Percentiles rank a stretch among this genome's conserved stretches.
Evolutionary conservation across 1,140 invertebrate genomes (phyloP).

Genomic region (Paralvinella palmiformis): DNA sequence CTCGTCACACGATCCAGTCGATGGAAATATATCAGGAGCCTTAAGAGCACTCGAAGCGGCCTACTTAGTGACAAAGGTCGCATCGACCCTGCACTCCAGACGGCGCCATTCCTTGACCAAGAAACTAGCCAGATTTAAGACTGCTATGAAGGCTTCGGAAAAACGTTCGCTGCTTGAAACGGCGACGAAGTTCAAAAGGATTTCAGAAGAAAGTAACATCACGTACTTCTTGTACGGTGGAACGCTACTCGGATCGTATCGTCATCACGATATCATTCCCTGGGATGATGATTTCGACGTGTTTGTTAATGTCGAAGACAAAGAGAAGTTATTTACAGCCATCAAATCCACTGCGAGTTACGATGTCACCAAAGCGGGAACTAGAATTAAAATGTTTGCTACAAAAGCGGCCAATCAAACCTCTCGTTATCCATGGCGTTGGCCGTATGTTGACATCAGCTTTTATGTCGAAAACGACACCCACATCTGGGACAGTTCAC

Average conservation of each 20-base stretch:
- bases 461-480: constrained; percentile 23
- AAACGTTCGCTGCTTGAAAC: too few species aligned
- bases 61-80: too few species aligned
- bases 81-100: too few species aligned
- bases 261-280: constrained; percentile 29
- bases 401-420: neutral
- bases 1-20: too few species aligned
- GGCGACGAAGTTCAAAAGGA: too few species aligned
- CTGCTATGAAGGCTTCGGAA: too few species aligned
- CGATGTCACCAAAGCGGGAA: neutral
- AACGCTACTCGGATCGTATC: constrained; percentile 27
- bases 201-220: too few species aligned
- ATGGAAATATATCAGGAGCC: too few species aligned
- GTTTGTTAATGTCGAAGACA: constrained; percentile 20
- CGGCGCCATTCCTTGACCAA: too few species aligned
- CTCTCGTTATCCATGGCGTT: constrained; percentile 15
- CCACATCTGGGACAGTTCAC: constrained; percentile 20
- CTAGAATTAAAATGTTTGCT: constrained; percentile 1
- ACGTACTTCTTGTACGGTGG: constrained; percentile 27
- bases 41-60: too few species aligned
- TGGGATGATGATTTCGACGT: constrained; percentile 36
- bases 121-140: too few species aligned
- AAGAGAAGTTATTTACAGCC: constrained; percentile 4
- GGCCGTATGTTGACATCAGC: constrained; percentile 28
- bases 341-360: neutral